A percentile compares a stretch with the other conserved stretches of the same genome.
Evolutionary conservation across 2,797 vertebrate species (phyloP).

Genomic region (Ambastaia sidthimunki): DNA sequence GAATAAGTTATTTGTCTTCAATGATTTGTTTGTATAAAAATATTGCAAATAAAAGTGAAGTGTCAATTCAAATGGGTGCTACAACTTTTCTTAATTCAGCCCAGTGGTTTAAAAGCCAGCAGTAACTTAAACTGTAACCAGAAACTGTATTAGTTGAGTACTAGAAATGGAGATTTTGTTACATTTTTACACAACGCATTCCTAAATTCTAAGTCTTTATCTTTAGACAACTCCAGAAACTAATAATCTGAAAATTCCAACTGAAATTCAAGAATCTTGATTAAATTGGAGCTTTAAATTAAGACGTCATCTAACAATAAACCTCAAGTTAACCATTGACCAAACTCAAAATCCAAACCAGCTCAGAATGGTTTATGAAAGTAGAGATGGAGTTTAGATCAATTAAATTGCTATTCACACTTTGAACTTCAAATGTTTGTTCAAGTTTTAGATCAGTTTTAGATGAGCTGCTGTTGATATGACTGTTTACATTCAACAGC

Average conservation of each 20-base stretch:
- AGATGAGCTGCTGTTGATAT: conserved; percentile 31
- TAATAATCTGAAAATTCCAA: not conserved
- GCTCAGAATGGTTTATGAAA: conserved; percentile 37
- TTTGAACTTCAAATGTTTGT: not conserved
- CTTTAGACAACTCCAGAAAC: not conserved
- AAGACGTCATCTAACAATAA: not conserved
- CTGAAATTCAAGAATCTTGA: not conserved
- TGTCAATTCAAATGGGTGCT: conserved; percentile 69
- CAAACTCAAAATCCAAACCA: conserved; percentile 13
- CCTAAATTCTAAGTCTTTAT: not conserved
- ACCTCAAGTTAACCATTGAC: conserved; percentile 26
- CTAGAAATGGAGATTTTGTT: too few relatives aligned
- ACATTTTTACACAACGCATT: not conserved
- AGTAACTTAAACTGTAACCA: not conserved
- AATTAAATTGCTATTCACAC: conserved; percentile 13
- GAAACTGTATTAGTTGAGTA: not conserved
- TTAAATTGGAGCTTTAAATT: not conserved
- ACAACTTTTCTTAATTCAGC: conserved; percentile 58
- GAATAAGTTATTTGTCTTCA: conserved; percentile 68
- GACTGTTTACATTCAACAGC: conserved; percentile 32
- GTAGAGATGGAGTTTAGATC: conserved; percentile 2
- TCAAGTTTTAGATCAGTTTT: not conserved
- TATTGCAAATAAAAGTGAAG: conserved; percentile 60
- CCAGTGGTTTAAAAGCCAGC: conserved; percentile 41
- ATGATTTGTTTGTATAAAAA: conserved; percentile 66